Base-by-base conservation (phyloP, 2,888 invertebrate species). In the Gortyna flavago region DNA sequence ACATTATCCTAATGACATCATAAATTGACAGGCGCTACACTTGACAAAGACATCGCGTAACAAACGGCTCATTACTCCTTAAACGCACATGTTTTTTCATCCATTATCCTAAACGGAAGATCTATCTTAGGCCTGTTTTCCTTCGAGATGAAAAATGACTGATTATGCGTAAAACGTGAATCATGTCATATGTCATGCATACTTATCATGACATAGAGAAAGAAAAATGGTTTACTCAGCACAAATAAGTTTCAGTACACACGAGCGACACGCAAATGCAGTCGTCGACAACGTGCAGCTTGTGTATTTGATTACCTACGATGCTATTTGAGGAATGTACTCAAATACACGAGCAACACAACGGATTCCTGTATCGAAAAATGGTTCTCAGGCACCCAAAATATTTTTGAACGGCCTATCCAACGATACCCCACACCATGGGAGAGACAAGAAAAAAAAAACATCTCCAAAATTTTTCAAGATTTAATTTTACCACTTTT, bases 101-200 rank as follows among this genome's bases (percentile, higher is more conserved):
- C 35, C 41, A 72, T 70, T 70, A 72, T 57, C 66, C 48, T 70
- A 62, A 81, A 57, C 21, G 32, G 9, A 25, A 44, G 41, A 78
- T 83, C 66, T 78, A 72, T 70, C 72, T 81, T 66, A 13, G n/a
- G 1, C 11, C 13, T 48, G 35, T 54, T 65, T 64, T 6, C 61
- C 29, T 32, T 73, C 18, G 3, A 54, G 35, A 29, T 54, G 51
- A 13, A 35, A 59, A 68, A 61, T 61, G 32, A 59, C 2, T 48
- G 35, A 65, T 78, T 59, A 11, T 35, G 32, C 16, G 16, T 38
- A 18, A 35, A 48, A 65, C 18, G 29, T 59, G 48, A 48, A 51
- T 41, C 5, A 9, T 51, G 29, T 61, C 32, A 70, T 7, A 9
- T 51, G 29, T 61, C 32, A 70, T 29, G 54, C 35, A 25, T 21